Evolutionary conservation across 2,888 invertebrate genomes (phyloP), one percentile per base, ranked within the genome.

Genomic region (Syrista parreyssii): DNA sequence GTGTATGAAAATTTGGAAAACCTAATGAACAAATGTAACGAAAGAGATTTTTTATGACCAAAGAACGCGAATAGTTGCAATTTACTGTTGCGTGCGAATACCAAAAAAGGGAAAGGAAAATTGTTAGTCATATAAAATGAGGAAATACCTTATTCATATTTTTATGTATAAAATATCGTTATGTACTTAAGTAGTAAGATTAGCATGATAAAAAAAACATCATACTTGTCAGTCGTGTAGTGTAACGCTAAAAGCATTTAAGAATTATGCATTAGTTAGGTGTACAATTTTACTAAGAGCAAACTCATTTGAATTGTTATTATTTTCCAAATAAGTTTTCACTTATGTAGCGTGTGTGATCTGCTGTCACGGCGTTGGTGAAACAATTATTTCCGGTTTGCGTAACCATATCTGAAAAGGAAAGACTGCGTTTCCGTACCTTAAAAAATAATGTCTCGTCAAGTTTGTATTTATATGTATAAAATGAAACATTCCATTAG

Each of bases 401-500:
- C 75, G 76, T 35, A 73, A 78, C 76, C 79, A 78, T 83, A 84
- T 84, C 82, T 75, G 79, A 85, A 82, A 80, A 78, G 36, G 68
- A 55, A 84, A 85, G 85, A 86, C 83, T 84, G 87, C 82, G 80
- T 84, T 85, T 85, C 79, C 82, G 79, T 85, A 82, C 80, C 82
- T 82, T 81, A 79, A 74, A 74, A 79, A 75, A 81, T 76, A 74
- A 79, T 83, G 69, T 79, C 69, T 69, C 77, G 75, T 82, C 75
- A 76, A 71, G 83, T 86, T 84, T 86, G 80, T 83, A 85, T 86
- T 84, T 86, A 84, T 86, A 84, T 82, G 79, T 83, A 83, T 78
- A 84, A 84, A 78, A 80, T 76, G 68, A 78, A 82, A 83, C 88
- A 87, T 88, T 87, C 88, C 87, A 85, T 77, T 84, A 82, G 81